Percentiles rank a stretch among this genome's conserved stretches.
phyloP scores from a whole-genome alignment of 2,888 invertebrate species.

The Argyresthia goedartella region DNA sequence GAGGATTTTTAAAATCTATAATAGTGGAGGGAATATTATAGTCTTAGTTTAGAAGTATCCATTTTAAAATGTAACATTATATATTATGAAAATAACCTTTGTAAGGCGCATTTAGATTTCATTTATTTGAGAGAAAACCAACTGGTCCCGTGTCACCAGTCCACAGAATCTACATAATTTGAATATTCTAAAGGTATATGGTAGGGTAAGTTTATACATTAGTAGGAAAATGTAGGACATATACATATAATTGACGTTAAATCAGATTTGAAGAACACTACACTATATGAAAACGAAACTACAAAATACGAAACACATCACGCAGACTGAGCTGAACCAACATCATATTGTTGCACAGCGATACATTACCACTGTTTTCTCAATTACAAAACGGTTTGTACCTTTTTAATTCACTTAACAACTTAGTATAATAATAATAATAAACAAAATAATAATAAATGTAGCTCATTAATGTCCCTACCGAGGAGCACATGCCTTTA shows the following conservation, averaged over 20 bases:
- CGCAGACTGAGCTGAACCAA: not conserved
- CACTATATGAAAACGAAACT: not conserved
- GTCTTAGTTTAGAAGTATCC: conserved; percentile 42
- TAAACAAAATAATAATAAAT: no score
- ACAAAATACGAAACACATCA: not conserved
- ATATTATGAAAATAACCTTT: not conserved
- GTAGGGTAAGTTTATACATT: not conserved
- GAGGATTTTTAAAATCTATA: no score
- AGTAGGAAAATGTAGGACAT: not conserved
- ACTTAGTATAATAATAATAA: no score
- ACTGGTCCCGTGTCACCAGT: conserved; percentile 58
- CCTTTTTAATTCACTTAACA: not conserved
- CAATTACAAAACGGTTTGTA: no score
- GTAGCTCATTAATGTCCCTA: no score
- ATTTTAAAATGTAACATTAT: not conserved
- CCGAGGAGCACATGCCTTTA: no score
- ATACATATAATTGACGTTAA: not conserved
- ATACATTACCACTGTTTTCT: no score
- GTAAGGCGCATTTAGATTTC: conserved; percentile 36
- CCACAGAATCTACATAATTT: conserved; percentile 13
- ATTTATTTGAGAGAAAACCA: conserved; percentile 17
- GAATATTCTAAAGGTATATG: not conserved
- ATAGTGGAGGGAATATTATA: conserved; percentile 58
- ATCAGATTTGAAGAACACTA: no score
- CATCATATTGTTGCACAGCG: not conserved